Conservation (phyloP, 2,113 vertebrate genomes). For the Embiotoca jacksoni region DNA sequence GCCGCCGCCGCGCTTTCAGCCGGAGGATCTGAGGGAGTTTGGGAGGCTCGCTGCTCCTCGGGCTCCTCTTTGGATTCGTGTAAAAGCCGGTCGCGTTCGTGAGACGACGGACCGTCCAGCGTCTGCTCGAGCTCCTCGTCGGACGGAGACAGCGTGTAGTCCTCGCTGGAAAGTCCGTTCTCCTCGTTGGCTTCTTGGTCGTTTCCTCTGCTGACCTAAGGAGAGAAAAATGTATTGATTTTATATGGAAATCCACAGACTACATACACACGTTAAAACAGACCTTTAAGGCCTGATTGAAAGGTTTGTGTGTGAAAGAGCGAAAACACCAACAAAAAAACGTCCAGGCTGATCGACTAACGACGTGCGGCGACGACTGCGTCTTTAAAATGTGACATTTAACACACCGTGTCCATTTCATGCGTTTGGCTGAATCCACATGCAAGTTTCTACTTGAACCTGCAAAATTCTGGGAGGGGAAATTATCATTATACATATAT, state of each 20-base stretch:
- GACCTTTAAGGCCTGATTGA: too few species aligned
- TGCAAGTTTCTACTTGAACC: too few species aligned
- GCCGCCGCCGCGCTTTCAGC: not conserved
- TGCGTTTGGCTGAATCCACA: too few species aligned
- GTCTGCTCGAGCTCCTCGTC: constrained; percentile 65
- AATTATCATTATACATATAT: too few species aligned
- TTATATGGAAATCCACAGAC: not conserved
- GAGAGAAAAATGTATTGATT: not conserved
- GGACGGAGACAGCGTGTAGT: constrained; percentile 61
- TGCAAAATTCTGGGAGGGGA: too few species aligned
- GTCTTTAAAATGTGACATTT: too few species aligned
- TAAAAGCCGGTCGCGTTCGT: constrained; percentile 7
- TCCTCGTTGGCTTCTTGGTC: constrained; percentile 19
- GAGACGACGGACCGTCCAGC: constrained; percentile 43
- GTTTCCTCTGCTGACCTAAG: constrained; percentile 34
- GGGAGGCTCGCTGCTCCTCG: not conserved
- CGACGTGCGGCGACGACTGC: too few species aligned
- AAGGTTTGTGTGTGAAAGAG: too few species aligned
- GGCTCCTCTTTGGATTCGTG: constrained; percentile 26
- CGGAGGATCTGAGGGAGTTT: not conserved
- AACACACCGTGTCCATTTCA: too few species aligned
- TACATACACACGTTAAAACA: not conserved
- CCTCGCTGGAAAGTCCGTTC: constrained; percentile 54
- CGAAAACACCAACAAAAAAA: too few species aligned
- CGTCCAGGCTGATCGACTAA: too few species aligned